A percentile compares a stretch with the other conserved stretches of the same genome.
Evolutionary conservation across 2,888 invertebrate genomes (phyloP).

Genomic region (Ochropacha duplaris): DNA sequence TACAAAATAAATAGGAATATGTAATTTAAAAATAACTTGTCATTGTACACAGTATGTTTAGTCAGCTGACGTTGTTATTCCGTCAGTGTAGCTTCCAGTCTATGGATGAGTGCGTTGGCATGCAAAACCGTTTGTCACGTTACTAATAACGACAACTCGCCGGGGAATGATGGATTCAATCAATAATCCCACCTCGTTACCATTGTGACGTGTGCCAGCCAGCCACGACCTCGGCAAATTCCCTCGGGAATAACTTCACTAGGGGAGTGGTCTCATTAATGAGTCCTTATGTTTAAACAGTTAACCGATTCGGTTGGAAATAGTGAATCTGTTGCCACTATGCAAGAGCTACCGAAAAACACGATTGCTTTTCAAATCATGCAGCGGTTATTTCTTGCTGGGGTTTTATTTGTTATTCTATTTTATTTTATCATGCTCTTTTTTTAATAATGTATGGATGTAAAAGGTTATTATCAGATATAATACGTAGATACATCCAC

Average conservation of each 20-base stretch:
- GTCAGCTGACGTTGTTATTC: neutral
- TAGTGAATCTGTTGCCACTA: neutral
- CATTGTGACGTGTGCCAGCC: slow-evolving; percentile 53
- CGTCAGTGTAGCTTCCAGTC: neutral
- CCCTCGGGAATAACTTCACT: slow-evolving; percentile 26
- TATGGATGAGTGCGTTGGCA: slow-evolving; percentile 5
- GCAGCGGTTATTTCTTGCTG: too few species aligned
- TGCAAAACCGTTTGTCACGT: slow-evolving; percentile 9
- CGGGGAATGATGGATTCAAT: slow-evolving; percentile 52
- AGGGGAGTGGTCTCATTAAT: slow-evolving; percentile 6
- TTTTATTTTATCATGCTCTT: too few species aligned
- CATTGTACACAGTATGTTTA: neutral
- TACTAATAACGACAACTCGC: slow-evolving; percentile 46
- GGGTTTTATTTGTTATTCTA: too few species aligned
- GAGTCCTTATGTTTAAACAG: slow-evolving; percentile 4
- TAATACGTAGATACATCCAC: neutral
- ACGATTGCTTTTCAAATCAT: too few species aligned
- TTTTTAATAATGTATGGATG: neutral
- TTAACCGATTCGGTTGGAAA: neutral
- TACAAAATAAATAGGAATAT: too few species aligned
- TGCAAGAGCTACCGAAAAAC: too few species aligned
- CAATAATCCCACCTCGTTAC: slow-evolving; percentile 60
- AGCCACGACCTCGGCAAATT: slow-evolving; percentile 23
- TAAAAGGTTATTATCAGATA: neutral
- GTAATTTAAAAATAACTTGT: too few species aligned